phyloP scores from a whole-genome alignment of 2,113 vertebrate species.

The Rostratula benghalensis region DNA sequence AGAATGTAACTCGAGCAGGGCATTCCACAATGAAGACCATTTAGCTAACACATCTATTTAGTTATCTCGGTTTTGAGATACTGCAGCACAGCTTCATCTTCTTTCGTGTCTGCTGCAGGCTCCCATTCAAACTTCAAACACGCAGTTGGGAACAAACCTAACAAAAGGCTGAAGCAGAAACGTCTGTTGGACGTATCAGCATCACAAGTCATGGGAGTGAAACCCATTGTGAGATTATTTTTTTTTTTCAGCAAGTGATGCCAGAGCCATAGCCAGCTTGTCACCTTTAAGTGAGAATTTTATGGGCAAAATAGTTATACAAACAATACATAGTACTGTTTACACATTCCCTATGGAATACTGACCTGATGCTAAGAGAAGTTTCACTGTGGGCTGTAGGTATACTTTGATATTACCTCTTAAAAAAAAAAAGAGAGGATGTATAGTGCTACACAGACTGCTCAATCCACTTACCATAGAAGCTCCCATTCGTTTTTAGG shows the following conservation, averaged over 20 bases:
- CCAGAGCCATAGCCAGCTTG: not conserved
- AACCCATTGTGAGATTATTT: not conserved
- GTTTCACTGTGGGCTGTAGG: not conserved
- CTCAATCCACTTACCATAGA: not conserved
- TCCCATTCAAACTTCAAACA: not conserved
- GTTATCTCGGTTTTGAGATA: not conserved
- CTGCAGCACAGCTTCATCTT: not conserved
- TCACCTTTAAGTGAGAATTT: not conserved
- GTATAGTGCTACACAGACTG: not conserved
- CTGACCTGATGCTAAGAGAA: not conserved
- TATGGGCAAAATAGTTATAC: not conserved
- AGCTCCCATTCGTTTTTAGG: not conserved
- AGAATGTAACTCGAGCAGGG: not conserved
- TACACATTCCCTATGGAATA: not conserved
- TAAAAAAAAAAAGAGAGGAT: not conserved
- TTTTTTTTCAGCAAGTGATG: not conserved
- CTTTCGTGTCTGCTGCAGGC: not conserved
- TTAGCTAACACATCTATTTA: not conserved
- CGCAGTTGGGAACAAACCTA: not conserved
- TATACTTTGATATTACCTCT: not conserved
- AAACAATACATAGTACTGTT: constrained; percentile 25
- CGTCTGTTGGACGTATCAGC: not conserved
- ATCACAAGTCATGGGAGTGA: not conserved
- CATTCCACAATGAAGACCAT: not conserved
- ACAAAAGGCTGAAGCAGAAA: not conserved